Base-by-base conservation (phyloP, 1,140 invertebrate species). In the Pachypeltis micranthus region DNA sequence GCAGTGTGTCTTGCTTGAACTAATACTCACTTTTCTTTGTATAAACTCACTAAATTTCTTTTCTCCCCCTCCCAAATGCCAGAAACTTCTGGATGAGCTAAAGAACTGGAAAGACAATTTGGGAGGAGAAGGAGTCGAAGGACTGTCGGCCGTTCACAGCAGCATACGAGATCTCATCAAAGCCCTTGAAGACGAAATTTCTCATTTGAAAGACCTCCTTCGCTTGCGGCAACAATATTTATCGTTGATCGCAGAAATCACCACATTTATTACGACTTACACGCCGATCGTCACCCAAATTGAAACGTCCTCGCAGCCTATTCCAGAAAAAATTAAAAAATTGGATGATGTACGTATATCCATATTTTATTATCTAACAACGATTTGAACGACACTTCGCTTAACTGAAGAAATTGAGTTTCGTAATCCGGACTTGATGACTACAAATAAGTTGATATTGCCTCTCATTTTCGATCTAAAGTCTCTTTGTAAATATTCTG, bases 291-390 rank as follows among this genome's bases (percentile, higher is more conserved):
- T 95, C 0, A 80, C 84, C 19, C 87, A 91, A 65, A 88, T 95
- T 66, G 89, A 94, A 70, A 87, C 85, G 70, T 82, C 84, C 1
- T 86, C 85, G 28, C 83, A 85, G 39, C 83, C 87, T 0, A 80
- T 89, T 2, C 84, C 91, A 71, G 90, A 93, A 31, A 93, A 93
- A 72, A 90, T 96, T 44, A 87, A 88, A 67, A 84, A 85, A 63
- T 95, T 93, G 67, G 86, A 93, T 72, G 87, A 91, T 67, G 83
- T 81, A 23, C 73, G 65, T 68, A 21, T 21, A 55, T 55, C 51
- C 7, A 55, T 21, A 55, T 55, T 55, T 55, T 19, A 55, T 12
- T 19, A 25, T 55, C 12, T 55, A 21, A 1, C 26, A 7, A 24
- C 26, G 2, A 54, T 10, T 10, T 39, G 7, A n/a, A n/a, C n/a